Conservation (phyloP, 2,113 vertebrate species). For the Rhineura floridana region DNA sequence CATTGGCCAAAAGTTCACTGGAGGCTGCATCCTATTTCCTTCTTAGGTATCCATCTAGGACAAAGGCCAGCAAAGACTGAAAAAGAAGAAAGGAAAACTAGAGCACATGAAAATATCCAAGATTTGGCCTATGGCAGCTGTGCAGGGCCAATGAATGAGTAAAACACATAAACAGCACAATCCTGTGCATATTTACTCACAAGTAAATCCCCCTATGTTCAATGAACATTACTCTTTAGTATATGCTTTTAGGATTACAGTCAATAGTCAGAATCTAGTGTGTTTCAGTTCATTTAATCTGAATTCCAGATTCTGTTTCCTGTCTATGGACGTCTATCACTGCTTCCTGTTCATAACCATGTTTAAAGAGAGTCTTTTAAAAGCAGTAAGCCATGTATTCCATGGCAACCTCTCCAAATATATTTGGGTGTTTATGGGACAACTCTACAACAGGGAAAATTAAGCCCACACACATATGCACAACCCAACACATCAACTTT, state of each 20-base stretch:
- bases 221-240: background rate
- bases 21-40: background rate
- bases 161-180: background rate
- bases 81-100: background rate
- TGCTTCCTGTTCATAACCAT: background rate
- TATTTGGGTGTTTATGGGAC: background rate
- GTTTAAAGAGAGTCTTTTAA: background rate
- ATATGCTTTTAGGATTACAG: background rate
- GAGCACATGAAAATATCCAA: background rate
- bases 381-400: background rate
- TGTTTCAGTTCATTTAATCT: background rate
- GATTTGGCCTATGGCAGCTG: too few species aligned
- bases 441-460: background rate
- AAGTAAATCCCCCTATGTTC: background rate
- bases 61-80: background rate
- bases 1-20: background rate
- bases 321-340: background rate
- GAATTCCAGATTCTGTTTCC: background rate
- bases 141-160: background rate
- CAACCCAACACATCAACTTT: background rate
- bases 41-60: background rate
- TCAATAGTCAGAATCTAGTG: background rate
- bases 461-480: background rate
- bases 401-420: background rate
- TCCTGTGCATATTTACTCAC: background rate